Base-by-base conservation (phyloP, 2,797 vertebrate genomes). In the Furcifer pardalis region DNA sequence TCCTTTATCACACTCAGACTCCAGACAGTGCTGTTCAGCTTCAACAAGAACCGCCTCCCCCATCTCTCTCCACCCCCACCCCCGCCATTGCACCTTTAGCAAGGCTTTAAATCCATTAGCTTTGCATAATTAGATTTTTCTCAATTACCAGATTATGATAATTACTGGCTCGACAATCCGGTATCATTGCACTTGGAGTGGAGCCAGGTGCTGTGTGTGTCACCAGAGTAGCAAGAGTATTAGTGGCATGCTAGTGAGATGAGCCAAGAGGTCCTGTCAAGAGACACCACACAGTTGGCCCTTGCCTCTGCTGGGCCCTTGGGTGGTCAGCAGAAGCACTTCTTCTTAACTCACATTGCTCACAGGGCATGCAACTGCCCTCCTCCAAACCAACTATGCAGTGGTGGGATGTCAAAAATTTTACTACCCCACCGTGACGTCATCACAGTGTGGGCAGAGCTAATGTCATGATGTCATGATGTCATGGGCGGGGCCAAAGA, bases 71-170 rank as follows among this genome's bases (percentile, higher is more conserved):
- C 88, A 88, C 5, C 44, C 25, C 9, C n/a, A 92, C 90, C 89
- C 30, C n/a, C n/a, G n/a, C n/a, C 77, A 15, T 42, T 92, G 90
- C 89, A 77, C 79, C 92, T 92, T 89, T 90, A 84, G 90, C 89
- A 92, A 83, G 89, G 91, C 91, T 95, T 92, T 94, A 95, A 95
- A 95, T 93, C 94, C 94, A 95, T 95, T 95, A 95, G 95, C 90
- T 95, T 92, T 92, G 92, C 94, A 93, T 95, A 95, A 95, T 95
- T 95, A 93, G 94, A 95, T 94, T 95, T 94, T 94, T 94, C 94
- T 95, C 94, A 95, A 95, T 95, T 95, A 95, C 93, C 92, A 95
- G 94, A 95, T 95, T 95, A 95, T 95, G 94, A 94, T 95, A 95
- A 95, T 95, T 95, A 95, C 94, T 93, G 91, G 90, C 93, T 95